Evolutionary conservation across 2,888 invertebrate genomes (phyloP).

Genomic region (Leucophenga montana): DNA sequence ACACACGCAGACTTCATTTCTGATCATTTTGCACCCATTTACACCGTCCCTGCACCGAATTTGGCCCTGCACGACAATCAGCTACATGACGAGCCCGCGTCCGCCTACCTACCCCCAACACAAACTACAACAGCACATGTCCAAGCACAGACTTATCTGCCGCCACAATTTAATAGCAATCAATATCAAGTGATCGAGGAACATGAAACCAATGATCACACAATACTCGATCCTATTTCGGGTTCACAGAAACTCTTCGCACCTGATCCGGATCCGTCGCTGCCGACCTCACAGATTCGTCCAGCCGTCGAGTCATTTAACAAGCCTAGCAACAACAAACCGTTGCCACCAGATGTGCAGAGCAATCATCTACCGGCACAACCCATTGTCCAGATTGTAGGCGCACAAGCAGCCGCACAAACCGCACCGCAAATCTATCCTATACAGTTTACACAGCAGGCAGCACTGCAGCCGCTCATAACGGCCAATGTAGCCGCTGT

Average conservation of each 20-base stretch:
- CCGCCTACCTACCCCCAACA: slow-evolving; percentile 61
- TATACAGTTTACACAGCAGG: slow-evolving; percentile 73
- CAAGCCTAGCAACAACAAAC: slow-evolving; percentile 73
- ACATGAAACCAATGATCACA: slow-evolving; percentile 73
- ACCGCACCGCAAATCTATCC: slow-evolving; percentile 74
- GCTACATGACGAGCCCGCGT: slow-evolving; percentile 58
- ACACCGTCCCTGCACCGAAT: slow-evolving; percentile 90
- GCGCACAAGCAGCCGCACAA: slow-evolving; percentile 73
- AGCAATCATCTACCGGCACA: slow-evolving; percentile 65
- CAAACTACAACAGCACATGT: slow-evolving; percentile 39
- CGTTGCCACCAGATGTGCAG: slow-evolving; percentile 70
- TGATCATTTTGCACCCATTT: slow-evolving; percentile 90
- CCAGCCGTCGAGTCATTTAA: slow-evolving; percentile 72
- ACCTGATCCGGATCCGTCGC: slow-evolving; percentile 74
- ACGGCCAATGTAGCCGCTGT: slow-evolving; percentile 62
- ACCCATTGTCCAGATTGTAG: slow-evolving; percentile 68
- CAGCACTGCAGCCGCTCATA: slow-evolving; percentile 71
- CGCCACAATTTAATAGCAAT: slow-evolving; percentile 41
- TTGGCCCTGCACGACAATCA: slow-evolving; percentile 73
- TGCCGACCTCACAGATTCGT: slow-evolving; percentile 72
- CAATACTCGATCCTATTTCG: slow-evolving; percentile 70
- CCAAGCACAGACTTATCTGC: slow-evolving; percentile 47
- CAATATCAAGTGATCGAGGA: slow-evolving; percentile 77
- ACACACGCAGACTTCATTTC: slow-evolving; percentile 78
- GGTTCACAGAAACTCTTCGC: slow-evolving; percentile 74